A percentile compares a stretch with the other conserved stretches of the same genome.
Evolutionary conservation across 2,113 vertebrate genomes (phyloP).

Genomic region (Acinonyx jubatus): DNA sequence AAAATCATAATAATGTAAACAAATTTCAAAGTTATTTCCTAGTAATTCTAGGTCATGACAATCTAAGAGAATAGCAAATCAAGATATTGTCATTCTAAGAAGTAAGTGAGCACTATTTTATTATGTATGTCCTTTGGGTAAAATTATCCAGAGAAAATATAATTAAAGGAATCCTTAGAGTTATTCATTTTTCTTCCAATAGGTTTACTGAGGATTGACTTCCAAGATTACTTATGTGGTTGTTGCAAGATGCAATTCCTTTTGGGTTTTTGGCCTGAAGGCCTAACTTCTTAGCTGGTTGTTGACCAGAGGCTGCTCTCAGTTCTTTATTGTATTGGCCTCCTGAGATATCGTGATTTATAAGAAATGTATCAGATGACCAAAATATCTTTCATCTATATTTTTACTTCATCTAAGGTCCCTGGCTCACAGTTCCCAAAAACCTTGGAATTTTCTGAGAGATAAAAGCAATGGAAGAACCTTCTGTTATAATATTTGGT

Average conservation of each 20-base stretch:
- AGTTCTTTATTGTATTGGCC: neutral
- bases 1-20: conserved; percentile 66
- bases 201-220: neutral
- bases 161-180: neutral
- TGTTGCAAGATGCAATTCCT: neutral
- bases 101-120: neutral
- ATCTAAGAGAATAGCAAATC: neutral
- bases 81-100: neutral
- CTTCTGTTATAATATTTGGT: neutral
- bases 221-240: neutral
- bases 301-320: neutral
- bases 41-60: neutral
- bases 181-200: neutral
- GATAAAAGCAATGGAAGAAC: neutral
- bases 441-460: neutral
- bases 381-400: neutral
- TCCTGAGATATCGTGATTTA: neutral
- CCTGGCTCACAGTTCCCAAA: neutral
- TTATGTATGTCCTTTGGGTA: neutral
- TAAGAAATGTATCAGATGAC: neutral
- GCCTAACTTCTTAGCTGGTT: neutral
- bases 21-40: conserved; percentile 54
- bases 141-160: neutral
- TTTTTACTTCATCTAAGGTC: neutral
- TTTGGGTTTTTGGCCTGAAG: neutral